A percentile compares a stretch with the other conserved stretches of the same genome.
Evolutionary conservation across 2,113 vertebrate species (phyloP).

Genomic region (Conger conger): DNA sequence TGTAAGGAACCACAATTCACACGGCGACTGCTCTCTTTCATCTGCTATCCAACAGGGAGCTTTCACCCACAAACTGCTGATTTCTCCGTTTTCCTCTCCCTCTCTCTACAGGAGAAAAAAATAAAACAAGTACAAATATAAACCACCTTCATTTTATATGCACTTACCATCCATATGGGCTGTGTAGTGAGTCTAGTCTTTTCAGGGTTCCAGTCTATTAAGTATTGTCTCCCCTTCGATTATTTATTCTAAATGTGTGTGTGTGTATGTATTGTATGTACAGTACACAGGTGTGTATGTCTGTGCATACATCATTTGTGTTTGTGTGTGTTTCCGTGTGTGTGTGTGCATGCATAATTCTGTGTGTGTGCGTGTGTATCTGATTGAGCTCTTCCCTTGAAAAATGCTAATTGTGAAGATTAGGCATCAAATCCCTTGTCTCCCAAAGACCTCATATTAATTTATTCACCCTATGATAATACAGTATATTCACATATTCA

Average conservation of each 20-base stretch:
- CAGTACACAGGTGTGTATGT: background rate
- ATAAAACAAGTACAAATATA: too few species aligned
- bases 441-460: too few species aligned
- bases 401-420: background rate
- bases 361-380: background rate
- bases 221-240: background rate
- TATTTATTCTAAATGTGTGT: too few species aligned
- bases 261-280: background rate
- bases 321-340: background rate
- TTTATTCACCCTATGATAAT: too few species aligned
- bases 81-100: background rate
- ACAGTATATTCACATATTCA: too few species aligned
- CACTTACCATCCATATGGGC: background rate
- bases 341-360: too few species aligned
- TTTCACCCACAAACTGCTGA: background rate
- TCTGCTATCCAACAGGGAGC: constrained; percentile 1
- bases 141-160: background rate
- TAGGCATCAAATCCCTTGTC: too few species aligned
- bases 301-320: background rate
- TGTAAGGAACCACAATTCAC: background rate
- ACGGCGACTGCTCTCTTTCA: background rate
- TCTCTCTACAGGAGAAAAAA: background rate
- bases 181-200: background rate
- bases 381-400: background rate
- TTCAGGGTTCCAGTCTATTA: background rate